These are phyloP conservation scores for Pocillopora grandis DNA, from an alignment of 92 coral and sea anemone genomes.

Conservation along the genomic window DNA sequence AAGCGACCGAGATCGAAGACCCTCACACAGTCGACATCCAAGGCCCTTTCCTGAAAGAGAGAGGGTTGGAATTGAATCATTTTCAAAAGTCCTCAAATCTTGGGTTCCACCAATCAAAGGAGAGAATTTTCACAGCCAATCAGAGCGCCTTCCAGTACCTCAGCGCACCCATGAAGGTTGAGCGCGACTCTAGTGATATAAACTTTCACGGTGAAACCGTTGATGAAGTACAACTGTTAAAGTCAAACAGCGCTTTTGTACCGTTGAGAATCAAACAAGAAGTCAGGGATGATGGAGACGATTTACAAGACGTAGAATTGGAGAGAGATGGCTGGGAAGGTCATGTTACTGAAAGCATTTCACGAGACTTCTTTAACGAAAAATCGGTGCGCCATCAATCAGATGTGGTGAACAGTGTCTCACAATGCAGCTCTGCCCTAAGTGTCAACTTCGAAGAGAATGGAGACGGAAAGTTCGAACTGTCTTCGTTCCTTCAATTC, in stretches of 20 bases:
- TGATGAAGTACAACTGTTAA: background rate
- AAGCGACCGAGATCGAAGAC: background rate
- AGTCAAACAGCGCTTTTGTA: background rate
- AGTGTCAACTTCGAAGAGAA: background rate
- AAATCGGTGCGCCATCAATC: background rate
- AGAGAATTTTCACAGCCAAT: background rate
- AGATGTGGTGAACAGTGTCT: background rate
- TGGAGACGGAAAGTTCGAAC: background rate
- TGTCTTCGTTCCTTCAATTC: background rate
- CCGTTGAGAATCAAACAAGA: background rate
- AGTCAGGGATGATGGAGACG: background rate
- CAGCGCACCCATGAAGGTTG: background rate
- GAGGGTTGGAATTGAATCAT: background rate
- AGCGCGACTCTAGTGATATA: no score
- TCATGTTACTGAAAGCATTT: background rate
- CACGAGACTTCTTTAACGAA: background rate
- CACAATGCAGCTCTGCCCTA: background rate
- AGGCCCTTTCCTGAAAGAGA: background rate
- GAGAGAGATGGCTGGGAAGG: constrained; percentile 14
- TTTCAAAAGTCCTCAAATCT: background rate
- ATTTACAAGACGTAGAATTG: background rate
- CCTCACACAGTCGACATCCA: background rate
- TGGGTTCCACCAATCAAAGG: constrained; percentile 9
- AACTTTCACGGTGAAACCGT: background rate
- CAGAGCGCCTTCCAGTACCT: background rate